Percentiles rank a stretch among this genome's conserved stretches.
Conservation (phyloP, 2,888 invertebrate genomes). For the Tridacna gigas region DNA sequence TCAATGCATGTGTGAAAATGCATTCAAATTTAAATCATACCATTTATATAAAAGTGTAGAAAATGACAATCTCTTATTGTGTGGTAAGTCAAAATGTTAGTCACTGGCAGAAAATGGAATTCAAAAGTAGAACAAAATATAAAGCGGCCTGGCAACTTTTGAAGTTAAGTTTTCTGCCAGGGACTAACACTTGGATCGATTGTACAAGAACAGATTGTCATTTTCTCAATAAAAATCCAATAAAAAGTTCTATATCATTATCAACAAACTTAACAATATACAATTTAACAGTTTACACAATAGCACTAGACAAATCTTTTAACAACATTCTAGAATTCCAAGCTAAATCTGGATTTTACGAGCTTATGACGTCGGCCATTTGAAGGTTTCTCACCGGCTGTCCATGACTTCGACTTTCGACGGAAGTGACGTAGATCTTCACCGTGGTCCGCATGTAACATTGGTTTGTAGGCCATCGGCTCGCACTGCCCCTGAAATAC, state of each 20-base stretch:
- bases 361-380: not conserved
- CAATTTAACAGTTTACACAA: not conserved
- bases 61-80: no score
- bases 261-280: conserved; percentile 6
- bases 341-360: not conserved
- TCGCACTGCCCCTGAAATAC: conserved; percentile 88
- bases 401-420: conserved; percentile 90
- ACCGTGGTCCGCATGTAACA: conserved; percentile 93
- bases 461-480: conserved; percentile 91
- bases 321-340: conserved; percentile 1
- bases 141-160: no score
- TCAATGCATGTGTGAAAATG: no score
- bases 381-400: conserved; percentile 51
- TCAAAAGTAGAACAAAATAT: no score
- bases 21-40: no score
- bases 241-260: not conserved
- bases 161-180: no score
- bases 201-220: no score
- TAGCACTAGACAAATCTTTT: not conserved
- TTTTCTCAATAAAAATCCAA: no score
- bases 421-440: conserved; percentile 91
- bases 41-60: no score
- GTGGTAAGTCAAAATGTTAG: no score
- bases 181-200: no score
- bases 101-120: no score